Evolutionary conservation across 1,140 invertebrate species (phyloP).

Genomic region (Ooceraea biroi): DNA sequence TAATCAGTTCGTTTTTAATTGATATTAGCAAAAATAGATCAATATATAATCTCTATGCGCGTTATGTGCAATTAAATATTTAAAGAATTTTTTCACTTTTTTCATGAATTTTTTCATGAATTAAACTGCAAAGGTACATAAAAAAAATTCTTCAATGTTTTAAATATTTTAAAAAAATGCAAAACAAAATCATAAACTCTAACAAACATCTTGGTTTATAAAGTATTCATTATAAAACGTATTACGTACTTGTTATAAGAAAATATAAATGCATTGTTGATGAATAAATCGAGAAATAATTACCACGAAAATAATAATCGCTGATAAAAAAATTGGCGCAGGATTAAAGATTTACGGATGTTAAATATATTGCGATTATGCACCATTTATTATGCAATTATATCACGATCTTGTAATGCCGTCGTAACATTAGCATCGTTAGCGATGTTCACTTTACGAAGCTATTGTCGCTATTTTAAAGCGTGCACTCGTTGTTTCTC

Average conservation of each 20-base stretch:
- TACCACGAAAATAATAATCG: not conserved
- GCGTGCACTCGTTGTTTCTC: slow-evolving; percentile 49
- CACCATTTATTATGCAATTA: too few relatives aligned
- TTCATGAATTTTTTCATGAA: too few relatives aligned
- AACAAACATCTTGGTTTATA: not conserved
- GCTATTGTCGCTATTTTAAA: not conserved
- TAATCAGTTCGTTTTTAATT: not conserved
- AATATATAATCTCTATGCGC: not conserved
- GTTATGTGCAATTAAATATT: not conserved
- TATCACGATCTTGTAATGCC: too few relatives aligned
- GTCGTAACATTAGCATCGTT: not conserved
- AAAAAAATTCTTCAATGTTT: not conserved
- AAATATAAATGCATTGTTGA: not conserved
- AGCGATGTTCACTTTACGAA: not conserved
- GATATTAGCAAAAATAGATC: too few relatives aligned
- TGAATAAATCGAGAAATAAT: slow-evolving; percentile 5
- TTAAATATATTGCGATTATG: too few relatives aligned
- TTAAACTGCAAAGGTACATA: not conserved
- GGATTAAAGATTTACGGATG: not conserved
- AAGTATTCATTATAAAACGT: not conserved
- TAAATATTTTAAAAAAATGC: not conserved
- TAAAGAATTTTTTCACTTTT: not conserved
- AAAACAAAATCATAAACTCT: not conserved
- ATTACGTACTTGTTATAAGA: not conserved
- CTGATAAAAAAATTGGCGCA: not conserved